A percentile compares a stretch with the other conserved stretches of the same genome.
Evolutionary conservation across 2,113 vertebrate genomes (phyloP).

Genomic region (Etheostoma cragini): DNA sequence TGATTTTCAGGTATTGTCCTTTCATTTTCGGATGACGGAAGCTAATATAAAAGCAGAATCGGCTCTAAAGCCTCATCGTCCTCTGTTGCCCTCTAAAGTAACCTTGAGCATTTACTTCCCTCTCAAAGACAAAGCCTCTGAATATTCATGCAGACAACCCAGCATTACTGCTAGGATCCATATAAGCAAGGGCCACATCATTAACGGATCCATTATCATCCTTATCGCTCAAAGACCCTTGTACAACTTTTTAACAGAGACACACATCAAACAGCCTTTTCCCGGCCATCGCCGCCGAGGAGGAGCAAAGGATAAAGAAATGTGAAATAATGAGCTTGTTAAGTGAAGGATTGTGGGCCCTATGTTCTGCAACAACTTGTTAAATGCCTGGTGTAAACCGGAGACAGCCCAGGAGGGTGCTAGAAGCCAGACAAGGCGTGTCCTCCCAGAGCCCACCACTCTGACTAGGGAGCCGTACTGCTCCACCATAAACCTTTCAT

Average conservation of each 20-base stretch:
- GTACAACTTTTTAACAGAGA: slow-evolving; percentile 50
- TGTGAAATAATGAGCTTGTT: slow-evolving; percentile 81
- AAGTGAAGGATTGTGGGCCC: slow-evolving; percentile 67
- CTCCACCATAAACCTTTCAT: slow-evolving; percentile 65
- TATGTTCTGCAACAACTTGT: slow-evolving; percentile 55
- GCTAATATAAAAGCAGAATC: slow-evolving; percentile 33
- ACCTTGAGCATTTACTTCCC: slow-evolving; percentile 58
- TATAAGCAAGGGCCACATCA: slow-evolving; percentile 70
- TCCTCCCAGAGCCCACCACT: slow-evolving; percentile 49
- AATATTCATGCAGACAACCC: slow-evolving; percentile 74
- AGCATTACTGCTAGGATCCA: slow-evolving; percentile 60
- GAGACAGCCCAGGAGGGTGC: slow-evolving; percentile 43
- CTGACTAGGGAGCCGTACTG: slow-evolving; percentile 43
- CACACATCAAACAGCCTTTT: slow-evolving; percentile 71
- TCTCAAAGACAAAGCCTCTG: slow-evolving; percentile 46
- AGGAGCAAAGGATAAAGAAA: slow-evolving; percentile 73
- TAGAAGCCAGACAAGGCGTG: slow-evolving; percentile 62
- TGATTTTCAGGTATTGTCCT: slow-evolving; percentile 15
- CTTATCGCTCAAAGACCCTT: slow-evolving; percentile 64
- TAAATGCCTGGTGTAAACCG: slow-evolving; percentile 60
- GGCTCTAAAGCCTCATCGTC: slow-evolving; percentile 32
- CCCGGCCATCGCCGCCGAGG: slow-evolving; percentile 43
- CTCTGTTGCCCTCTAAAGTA: slow-evolving; percentile 56
- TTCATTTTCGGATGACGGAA: slow-evolving; percentile 39
- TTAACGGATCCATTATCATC: slow-evolving; percentile 70